phyloP scores from a whole-genome alignment of 1,140 invertebrate genomes.

The Micrasema minimum region DNA sequence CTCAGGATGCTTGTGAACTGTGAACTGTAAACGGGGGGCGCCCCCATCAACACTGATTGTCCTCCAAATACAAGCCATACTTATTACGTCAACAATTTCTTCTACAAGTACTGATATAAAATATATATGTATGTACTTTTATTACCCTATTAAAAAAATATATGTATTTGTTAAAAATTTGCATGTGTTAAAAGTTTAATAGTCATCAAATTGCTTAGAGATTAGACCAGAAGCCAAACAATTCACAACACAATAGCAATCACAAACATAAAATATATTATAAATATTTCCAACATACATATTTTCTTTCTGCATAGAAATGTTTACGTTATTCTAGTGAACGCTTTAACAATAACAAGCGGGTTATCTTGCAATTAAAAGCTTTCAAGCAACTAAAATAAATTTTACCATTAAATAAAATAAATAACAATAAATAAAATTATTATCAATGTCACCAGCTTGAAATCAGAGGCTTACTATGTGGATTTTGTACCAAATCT shows the following conservation, averaged over 20 bases:
- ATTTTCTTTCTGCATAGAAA: constrained; percentile 24
- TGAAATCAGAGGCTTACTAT: not conserved
- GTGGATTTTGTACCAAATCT: constrained; percentile 9
- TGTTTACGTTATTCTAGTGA: constrained; percentile 42
- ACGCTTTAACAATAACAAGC: constrained; percentile 51
- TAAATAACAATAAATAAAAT: constrained; percentile 53
- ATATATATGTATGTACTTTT: constrained; percentile 22
- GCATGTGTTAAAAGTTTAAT: constrained; percentile 22
- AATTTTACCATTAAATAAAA: constrained; percentile 47
- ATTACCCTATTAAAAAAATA: constrained; percentile 31
- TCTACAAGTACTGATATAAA: constrained; percentile 36
- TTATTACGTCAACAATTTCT: constrained; percentile 5
- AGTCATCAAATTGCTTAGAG: constrained; percentile 21
- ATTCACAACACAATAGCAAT: constrained; percentile 34
- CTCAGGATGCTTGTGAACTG: no score
- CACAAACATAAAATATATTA: constrained; percentile 16
- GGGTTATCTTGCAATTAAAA: constrained; percentile 45
- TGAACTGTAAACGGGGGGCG: no score
- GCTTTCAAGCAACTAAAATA: constrained; percentile 48
- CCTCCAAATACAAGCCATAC: constrained; percentile 10
- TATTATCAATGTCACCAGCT: constrained; percentile 13
- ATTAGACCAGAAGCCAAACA: constrained; percentile 22
- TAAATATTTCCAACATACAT: no score
- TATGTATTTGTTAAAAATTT: constrained; percentile 23
- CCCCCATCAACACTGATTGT: constrained; percentile 26